Evolutionary conservation across 92 coral and sea anemone species (phyloP).

Genomic region (Metridium senile): DNA sequence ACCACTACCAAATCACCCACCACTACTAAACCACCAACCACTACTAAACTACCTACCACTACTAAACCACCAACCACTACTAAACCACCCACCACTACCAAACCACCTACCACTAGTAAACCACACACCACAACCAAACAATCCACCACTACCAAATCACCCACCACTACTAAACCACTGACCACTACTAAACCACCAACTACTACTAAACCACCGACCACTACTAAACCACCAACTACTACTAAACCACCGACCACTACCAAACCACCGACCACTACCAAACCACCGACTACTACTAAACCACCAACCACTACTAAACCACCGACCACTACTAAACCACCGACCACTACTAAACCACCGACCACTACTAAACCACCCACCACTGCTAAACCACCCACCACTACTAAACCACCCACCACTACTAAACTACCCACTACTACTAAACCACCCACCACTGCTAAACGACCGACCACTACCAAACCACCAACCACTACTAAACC

Average conservation of each 20-base stretch:
- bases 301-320: not conserved
- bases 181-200: slow-evolving; percentile 13
- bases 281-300: not conserved
- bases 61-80: not conserved
- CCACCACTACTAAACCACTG: slow-evolving; percentile 1
- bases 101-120: slow-evolving; percentile 1
- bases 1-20: slow-evolving; percentile 11
- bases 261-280: not conserved
- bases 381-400: slow-evolving; percentile 3
- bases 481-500: slow-evolving; percentile 10
- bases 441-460: not conserved
- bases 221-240: not conserved
- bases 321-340: not conserved
- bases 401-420: not conserved
- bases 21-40: slow-evolving; percentile 5
- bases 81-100: not conserved
- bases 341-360: not conserved
- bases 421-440: not conserved
- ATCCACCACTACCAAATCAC: slow-evolving; percentile 1
- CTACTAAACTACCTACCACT: not conserved
- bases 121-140: slow-evolving; percentile 1
- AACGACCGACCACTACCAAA: not conserved
- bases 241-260: not conserved
- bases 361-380: slow-evolving; percentile 10
- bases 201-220: not conserved